Evolutionary conservation across 2,888 invertebrate genomes (phyloP), one percentile per base, ranked within the genome.

Genomic region (Cecidostiba fungosa): DNA sequence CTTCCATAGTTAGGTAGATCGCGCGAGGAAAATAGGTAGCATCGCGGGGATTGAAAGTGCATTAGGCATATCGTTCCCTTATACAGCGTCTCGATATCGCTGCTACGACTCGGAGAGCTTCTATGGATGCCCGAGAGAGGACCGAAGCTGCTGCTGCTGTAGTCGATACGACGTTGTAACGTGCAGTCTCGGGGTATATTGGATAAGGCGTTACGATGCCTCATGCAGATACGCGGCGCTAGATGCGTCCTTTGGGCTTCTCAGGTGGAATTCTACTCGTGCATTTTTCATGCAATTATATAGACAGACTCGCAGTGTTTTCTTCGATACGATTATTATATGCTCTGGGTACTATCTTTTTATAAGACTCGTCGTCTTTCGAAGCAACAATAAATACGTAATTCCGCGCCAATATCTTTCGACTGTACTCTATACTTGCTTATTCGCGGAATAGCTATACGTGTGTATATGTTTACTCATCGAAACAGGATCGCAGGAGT

Each of bases 61-160:
- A 91, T 91, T 90, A 91, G 90, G 88, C 89, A 66, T 66, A 88
- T 73, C 88, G 89, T 88, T 90, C 88, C 87, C 88, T 85, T 88
- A 87, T 77, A 87, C 82, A 62, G 85, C 86, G 43, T 23, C 26
- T 73, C 70, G 50, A 73, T 73, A 78, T 84, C 47, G 39, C 66
- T 16, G 12, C 54, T 59, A 50, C 50, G 50, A 50, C 50, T n/a
- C 23, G n/a, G 10, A 59, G 54, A 59, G n/a, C n/a, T 59, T 59
- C n/a, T 59, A 19, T 6, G 6, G 54, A 19, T 6, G 54, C 54
- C 5, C 54, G 10, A 5, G 54, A 8, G 23, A 59, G 54, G n/a
- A 59, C 19, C 23, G 62, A 62, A 23, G 26, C 26, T 62, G 5
- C 62, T 10, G 54, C 54, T 4, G 62, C 23, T n/a, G n/a, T 8